Percentiles rank a stretch among this genome's conserved stretches.
Conservation (phyloP, 2,888 invertebrate species). For the Metopia argyrocephala region DNA sequence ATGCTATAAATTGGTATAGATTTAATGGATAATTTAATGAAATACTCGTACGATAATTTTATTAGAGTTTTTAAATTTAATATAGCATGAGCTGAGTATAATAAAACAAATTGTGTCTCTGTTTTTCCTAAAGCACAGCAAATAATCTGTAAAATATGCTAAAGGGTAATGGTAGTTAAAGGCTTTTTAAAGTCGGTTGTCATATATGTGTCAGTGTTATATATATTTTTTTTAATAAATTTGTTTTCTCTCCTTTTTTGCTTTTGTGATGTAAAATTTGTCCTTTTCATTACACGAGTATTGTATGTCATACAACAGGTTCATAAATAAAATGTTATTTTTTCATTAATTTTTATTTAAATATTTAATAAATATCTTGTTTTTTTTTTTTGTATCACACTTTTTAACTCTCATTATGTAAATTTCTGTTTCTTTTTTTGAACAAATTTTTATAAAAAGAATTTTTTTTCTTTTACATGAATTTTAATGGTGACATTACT, state of each 20-base stretch:
- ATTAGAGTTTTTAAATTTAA: slow-evolving; percentile 53
- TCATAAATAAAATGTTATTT: slow-evolving; percentile 16
- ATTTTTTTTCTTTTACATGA: no score
- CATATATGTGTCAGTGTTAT: no score
- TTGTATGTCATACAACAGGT: background rate
- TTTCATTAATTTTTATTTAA: slow-evolving; percentile 38
- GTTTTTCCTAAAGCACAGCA: background rate
- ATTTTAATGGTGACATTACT: background rate
- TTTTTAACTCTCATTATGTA: background rate
- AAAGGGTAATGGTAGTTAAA: no score
- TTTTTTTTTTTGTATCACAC: background rate
- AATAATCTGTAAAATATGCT: no score
- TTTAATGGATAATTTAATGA: slow-evolving; percentile 52
- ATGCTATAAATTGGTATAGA: slow-evolving; percentile 5
- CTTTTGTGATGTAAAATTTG: background rate
- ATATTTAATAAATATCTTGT: slow-evolving; percentile 25
- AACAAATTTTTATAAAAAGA: no score
- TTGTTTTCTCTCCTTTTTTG: background rate
- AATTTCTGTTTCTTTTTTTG: background rate
- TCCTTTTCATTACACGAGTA: no score
- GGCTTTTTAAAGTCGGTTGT: no score
- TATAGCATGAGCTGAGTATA: slow-evolving; percentile 24
- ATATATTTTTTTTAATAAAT: background rate
- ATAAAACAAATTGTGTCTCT: background rate
- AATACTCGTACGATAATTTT: slow-evolving; percentile 40